A percentile compares a stretch with the other conserved stretches of the same genome.
Evolutionary conservation across 2,888 invertebrate species (phyloP).

Genomic region (Apodemia mormo): DNA sequence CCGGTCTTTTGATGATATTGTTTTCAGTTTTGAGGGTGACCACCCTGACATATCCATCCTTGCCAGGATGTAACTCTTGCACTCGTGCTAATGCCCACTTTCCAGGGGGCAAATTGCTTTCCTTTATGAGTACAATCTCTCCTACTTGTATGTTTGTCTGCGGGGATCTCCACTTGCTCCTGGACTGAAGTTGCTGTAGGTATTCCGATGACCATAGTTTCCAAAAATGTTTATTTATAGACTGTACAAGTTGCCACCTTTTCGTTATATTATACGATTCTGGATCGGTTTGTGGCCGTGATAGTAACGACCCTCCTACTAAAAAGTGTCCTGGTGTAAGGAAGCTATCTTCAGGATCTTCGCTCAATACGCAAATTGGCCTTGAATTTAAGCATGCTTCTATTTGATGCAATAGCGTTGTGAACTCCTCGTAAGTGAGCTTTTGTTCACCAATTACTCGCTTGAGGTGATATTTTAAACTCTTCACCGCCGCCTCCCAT

Average conservation of each 20-base stretch:
- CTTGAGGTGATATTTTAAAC: not conserved
- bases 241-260: slow-evolving; percentile 7
- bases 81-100: slow-evolving; percentile 2
- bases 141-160: slow-evolving; percentile 3
- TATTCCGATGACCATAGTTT: slow-evolving; percentile 15
- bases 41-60: slow-evolving; percentile 9
- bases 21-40: slow-evolving; percentile 17
- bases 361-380: not conserved
- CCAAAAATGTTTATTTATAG: slow-evolving; percentile 13
- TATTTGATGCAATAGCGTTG: slow-evolving; percentile 8
- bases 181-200: not conserved
- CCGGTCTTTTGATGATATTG: slow-evolving; percentile 4
- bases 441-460: not conserved
- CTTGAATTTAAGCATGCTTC: slow-evolving; percentile 16
- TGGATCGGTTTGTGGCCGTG: not conserved
- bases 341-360: not conserved
- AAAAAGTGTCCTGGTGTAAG: no score
- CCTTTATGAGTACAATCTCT: slow-evolving; percentile 4
- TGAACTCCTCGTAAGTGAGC: no score
- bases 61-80: not conserved
- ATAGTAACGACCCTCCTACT: not conserved
- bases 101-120: not conserved
- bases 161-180: slow-evolving; percentile 9
- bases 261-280: not conserved
- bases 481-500: not conserved